Base-by-base conservation (phyloP, 2,797 vertebrate species). In the Pitangus sulphuratus region DNA sequence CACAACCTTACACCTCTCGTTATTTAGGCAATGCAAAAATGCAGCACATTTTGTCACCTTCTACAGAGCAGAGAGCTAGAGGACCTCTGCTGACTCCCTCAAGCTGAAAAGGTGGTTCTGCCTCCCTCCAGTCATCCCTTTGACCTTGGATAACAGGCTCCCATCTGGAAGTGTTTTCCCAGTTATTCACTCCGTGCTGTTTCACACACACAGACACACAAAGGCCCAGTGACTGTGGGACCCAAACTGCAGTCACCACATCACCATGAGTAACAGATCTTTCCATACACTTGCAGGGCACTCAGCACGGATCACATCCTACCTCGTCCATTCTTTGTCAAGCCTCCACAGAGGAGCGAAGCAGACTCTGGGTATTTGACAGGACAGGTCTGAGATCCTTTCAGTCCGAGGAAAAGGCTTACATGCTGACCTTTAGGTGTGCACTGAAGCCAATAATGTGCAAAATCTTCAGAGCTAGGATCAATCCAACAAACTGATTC, bases 81-180 rank as follows among this genome's bases (percentile, higher is more conserved):
- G 12, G 82, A 74, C 12, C 31, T 31, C 13, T 6, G 16, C 28
- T 64, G n/a, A 35, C 37, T 79, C 31, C 28, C 1, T 6, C 25
- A 47, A 65, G 47, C 35, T 44, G 58, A 64, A 70, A 91, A 90
- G 28, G 33, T 22, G 24, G 20, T 57, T 80, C 5, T 2, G 47
- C 45, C 33, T 89, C 45, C 39, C 21, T 90, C 42, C 84, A 54
- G 64, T 35, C 39, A 42, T 13, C 33, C 28, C 37, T 65, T 17
- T 56, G 56, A 76, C 61, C 58, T 48, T 31, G 57, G 31, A 54
- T 44, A 72, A 75, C 47, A 17, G 57, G 53, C 48, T 87, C 51
- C 35, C 74, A 51, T 65, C 76, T 91, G 66, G 84, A 93, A 88
- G 47, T 7, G 26, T 48, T 93, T 84, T 84, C 37, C 76, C 31